Evolutionary conservation across 2,888 invertebrate genomes (phyloP).

Genomic region (Desoria tigrina): DNA sequence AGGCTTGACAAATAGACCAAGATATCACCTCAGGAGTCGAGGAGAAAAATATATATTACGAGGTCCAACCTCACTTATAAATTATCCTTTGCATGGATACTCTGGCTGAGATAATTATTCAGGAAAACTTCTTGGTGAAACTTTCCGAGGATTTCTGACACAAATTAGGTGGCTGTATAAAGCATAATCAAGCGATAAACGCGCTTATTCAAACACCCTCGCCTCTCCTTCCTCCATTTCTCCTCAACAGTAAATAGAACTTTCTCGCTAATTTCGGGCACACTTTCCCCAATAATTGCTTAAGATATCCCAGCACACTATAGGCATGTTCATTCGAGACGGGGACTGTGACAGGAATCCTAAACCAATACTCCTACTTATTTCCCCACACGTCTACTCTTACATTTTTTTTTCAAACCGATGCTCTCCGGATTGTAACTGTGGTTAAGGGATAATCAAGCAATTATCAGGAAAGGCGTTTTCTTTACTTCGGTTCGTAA

Average conservation of each 20-base stretch:
- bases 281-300: too few relatives aligned
- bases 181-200: constrained; percentile 11
- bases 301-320: too few relatives aligned
- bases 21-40: constrained; percentile 4
- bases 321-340: too few relatives aligned
- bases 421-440: too few relatives aligned
- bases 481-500: too few relatives aligned
- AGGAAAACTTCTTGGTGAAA: neutral
- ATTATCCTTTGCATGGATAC: constrained; percentile 7
- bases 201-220: constrained; percentile 9
- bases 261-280: too few relatives aligned
- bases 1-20: constrained; percentile 12
- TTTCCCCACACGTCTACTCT: too few relatives aligned
- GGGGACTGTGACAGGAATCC: too few relatives aligned
- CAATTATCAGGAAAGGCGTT: too few relatives aligned
- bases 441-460: too few relatives aligned
- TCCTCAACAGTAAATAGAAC: neutral
- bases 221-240: neutral
- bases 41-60: constrained; percentile 6
- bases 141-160: constrained; percentile 8
- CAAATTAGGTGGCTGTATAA: constrained; percentile 10
- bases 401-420: too few relatives aligned
- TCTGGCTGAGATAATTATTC: constrained; percentile 7
- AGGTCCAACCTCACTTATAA: constrained; percentile 6
- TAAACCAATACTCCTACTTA: too few relatives aligned